A percentile compares a stretch with the other conserved stretches of the same genome.
Conservation (phyloP, 2,888 invertebrate species). For the Antitype chi region DNA sequence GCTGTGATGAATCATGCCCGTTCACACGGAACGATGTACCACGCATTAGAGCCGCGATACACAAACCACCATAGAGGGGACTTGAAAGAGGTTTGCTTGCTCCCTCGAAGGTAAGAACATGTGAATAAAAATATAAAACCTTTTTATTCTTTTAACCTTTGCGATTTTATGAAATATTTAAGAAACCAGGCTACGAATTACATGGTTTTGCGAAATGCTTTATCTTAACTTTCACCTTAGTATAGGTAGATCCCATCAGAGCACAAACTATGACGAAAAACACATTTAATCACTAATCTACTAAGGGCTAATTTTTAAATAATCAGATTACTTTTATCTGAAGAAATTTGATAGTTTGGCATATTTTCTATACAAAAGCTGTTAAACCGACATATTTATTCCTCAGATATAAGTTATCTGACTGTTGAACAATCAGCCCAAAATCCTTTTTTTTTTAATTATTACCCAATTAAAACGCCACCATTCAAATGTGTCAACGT, state of each 20-base stretch:
- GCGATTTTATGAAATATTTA: neutral
- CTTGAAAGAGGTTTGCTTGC: slow-evolving; percentile 63
- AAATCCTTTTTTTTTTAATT: neutral
- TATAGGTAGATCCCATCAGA: neutral
- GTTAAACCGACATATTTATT: too few species aligned
- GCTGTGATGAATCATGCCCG: slow-evolving; percentile 87
- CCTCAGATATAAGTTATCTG: too few species aligned
- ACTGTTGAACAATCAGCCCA: too few species aligned
- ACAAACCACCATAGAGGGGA: slow-evolving; percentile 73
- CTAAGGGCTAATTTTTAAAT: too few species aligned
- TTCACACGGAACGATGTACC: slow-evolving; percentile 83
- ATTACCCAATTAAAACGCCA: slow-evolving; percentile 29
- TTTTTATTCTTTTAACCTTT: neutral
- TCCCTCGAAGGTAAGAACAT: slow-evolving; percentile 1
- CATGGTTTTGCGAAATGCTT: neutral
- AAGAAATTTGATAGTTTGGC: too few species aligned
- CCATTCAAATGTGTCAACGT: slow-evolving; percentile 50
- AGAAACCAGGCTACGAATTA: neutral
- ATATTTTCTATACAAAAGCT: too few species aligned
- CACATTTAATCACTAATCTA: neutral
- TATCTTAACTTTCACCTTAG: neutral
- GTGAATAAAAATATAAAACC: slow-evolving; percentile 4
- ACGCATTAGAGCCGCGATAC: slow-evolving; percentile 74
- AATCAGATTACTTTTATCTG: too few species aligned
- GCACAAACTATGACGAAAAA: neutral